Evolutionary conservation across 2,113 vertebrate species (phyloP).

Genomic region (Sus scrofa): T2T-Sscrofa CM000830.6:44030501-44031000

Average conservation of each 20-base stretch:
- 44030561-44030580: background rate
- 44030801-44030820: conserved; percentile 34
- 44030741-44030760: background rate
- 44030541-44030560: conserved; percentile 1
- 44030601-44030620: background rate
- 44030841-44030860: background rate
- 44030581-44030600: background rate
- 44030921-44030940: background rate
- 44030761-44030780: background rate
- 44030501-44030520: conserved; percentile 43
- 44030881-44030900: conserved; percentile 26
- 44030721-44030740: background rate
- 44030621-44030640: background rate
- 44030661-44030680: conserved; percentile 42
- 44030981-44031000: background rate
- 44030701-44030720: conserved; percentile 19
- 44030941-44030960: conserved; percentile 10
- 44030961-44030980: conserved; percentile 20
- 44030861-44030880: conserved; percentile 36
- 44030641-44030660: conserved; percentile 41
- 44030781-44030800: conserved; percentile 30
- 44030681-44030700: background rate
- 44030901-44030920: conserved; percentile 3
- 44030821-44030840: background rate
- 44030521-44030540: conserved; percentile 6